These are phyloP conservation scores for Labrus mixtus DNA, from an alignment of 2,113 vertebrate species.

Conservation along the genomic window DNA sequence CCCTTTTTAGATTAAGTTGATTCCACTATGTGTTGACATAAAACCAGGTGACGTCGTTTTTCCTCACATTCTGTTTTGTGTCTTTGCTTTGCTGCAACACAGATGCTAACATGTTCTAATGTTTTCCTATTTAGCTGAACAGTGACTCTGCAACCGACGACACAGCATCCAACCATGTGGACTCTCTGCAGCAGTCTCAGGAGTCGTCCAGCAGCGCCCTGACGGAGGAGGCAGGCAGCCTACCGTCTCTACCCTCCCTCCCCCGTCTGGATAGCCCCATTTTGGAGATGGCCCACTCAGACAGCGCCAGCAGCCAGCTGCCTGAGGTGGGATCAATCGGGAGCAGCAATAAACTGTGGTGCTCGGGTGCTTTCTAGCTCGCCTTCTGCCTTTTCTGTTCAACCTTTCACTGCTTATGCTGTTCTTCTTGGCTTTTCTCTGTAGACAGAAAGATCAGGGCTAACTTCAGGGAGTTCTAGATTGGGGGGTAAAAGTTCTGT, in stretches of 20 bases:
- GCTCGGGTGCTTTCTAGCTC: constrained; percentile 90
- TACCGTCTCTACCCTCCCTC: constrained; percentile 77
- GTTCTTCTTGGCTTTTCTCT: constrained; percentile 43
- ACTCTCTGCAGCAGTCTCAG: constrained; percentile 91
- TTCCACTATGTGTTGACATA: too few relatives aligned
- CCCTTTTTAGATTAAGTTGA: too few relatives aligned
- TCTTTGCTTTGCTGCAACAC: not conserved
- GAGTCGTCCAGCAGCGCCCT: constrained; percentile 91
- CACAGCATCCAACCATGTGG: constrained; percentile 88
- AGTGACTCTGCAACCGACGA: constrained; percentile 91
- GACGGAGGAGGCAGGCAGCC: constrained; percentile 88
- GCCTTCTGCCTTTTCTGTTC: constrained; percentile 15
- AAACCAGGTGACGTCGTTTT: not conserved
- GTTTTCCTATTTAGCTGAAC: constrained; percentile 85
- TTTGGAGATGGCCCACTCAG: constrained; percentile 92
- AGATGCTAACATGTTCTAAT: not conserved
- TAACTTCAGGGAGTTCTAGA: constrained; percentile 12
- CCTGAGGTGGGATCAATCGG: constrained; percentile 97
- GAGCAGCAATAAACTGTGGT: constrained; percentile 87
- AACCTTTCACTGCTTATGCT: constrained; percentile 46
- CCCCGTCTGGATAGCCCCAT: constrained; percentile 89
- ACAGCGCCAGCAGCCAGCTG: constrained; percentile 97
- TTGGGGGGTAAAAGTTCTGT: constrained; percentile 34
- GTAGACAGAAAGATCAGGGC: constrained; percentile 16
- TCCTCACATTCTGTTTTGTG: not conserved